A percentile compares a stretch with the other conserved stretches of the same genome.
Evolutionary conservation across 2,113 vertebrate species (phyloP).

Genomic region (Ahaetulla prasina): DNA sequence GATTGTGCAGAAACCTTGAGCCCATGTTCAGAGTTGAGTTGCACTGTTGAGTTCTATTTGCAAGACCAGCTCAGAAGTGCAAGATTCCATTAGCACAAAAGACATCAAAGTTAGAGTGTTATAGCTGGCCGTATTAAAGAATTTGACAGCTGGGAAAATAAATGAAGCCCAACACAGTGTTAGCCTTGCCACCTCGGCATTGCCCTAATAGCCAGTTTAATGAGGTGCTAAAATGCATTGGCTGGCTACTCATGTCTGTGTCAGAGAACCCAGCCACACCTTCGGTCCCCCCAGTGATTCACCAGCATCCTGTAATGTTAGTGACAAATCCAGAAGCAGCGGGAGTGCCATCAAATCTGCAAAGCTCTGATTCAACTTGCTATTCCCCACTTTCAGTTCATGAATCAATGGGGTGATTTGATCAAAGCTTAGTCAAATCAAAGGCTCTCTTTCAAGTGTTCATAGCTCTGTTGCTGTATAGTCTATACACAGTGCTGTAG

Average conservation of each 20-base stretch:
- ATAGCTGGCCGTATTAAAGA: not conserved
- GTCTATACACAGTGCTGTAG: not conserved
- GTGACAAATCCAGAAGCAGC: not conserved
- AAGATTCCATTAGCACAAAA: not conserved
- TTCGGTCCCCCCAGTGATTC: not conserved
- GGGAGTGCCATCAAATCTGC: not conserved
- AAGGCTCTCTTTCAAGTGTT: not conserved
- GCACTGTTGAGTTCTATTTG: not conserved
- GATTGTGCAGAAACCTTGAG: not conserved
- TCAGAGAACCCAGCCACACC: not conserved
- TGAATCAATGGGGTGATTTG: not conserved
- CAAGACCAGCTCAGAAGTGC: not conserved
- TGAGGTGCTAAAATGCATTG: not conserved
- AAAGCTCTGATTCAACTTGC: not conserved
- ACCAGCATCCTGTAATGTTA: not conserved
- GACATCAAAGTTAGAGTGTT: not conserved
- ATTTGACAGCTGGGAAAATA: not conserved
- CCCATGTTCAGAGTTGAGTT: not conserved
- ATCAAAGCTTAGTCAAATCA: not conserved
- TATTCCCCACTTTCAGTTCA: not conserved
- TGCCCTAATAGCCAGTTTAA: not conserved
- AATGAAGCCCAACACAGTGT: not conserved
- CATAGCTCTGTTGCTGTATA: not conserved
- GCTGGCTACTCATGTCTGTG: not conserved
- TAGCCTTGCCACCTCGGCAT: not conserved